Evolutionary conservation across 2,113 vertebrate genomes (phyloP), one percentile per base, ranked within the genome.

Genomic region (Prolemur simus): DNA sequence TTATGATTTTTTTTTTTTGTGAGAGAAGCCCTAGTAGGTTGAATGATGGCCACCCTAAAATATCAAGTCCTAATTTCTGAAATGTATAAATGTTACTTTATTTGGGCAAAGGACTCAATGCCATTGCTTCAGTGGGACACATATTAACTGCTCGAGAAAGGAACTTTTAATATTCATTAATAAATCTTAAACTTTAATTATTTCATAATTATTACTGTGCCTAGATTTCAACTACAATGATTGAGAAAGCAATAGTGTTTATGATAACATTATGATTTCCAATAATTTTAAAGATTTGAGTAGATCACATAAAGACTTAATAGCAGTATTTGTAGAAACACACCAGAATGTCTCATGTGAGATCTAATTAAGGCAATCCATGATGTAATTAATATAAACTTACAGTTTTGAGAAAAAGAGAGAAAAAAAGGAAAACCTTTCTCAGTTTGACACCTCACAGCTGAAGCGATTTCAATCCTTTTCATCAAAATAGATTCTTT

Each of bases 361-460:
- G 86, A 94, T 64, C n/a, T 96, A 97, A 96, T 96, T 96, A 94
- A 95, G 15, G 60, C 60, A 91, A 77, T 78, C 54, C 13, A 47
- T 39, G 73, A 96, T 90, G 60, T 90, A 94, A 95, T 96, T 97
- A 95, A 96, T 95, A 91, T 80, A 88, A 91, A 90, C 27, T 93
- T 34, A 83, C 25, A 81, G 34, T 85, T 97, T 81, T 76, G 27
- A 49, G 68, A 74, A 74, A 37, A 15, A 87, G 8, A 87, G 9
- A 92, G 39, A 88, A 39, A 73, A n/a, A 64, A 71, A 85, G 63
- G n/a, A n/a, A 96, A 89, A 73, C 25, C 32, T 86, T 82, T 71
- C 63, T 86, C 89, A 42, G n/a, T 96, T 78, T 87, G 89, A 93
- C 54, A 87, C 80, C 58, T 96, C 37, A 90, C 42, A 49, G 82